Conservation (phyloP, 37 sponge, comb jelly and placozoan species). For the Diacarnus erythraeanus region DNA sequence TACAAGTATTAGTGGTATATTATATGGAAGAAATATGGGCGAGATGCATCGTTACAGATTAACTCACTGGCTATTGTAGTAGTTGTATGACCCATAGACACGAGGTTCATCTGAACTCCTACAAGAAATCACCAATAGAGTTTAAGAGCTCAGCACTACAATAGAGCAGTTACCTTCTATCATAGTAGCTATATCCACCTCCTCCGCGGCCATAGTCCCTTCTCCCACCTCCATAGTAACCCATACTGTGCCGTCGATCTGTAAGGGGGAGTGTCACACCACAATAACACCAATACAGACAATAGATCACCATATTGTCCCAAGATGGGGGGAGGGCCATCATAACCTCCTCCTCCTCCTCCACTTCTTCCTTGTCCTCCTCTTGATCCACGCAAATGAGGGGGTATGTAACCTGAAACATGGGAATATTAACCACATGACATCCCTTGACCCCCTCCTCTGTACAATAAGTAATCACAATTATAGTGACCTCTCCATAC, state of each 20-base stretch:
- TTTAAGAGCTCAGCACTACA: background rate
- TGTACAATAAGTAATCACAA: no score
- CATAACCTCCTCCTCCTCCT: slow-evolving; percentile 2
- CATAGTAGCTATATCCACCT: slow-evolving; percentile 1
- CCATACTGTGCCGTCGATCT: background rate
- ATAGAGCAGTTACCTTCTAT: background rate
- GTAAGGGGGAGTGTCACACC: background rate
- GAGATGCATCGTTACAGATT: no score
- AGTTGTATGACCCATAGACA: background rate
- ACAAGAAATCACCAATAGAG: background rate
- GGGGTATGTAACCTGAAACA: slow-evolving; percentile 67
- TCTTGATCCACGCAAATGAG: slow-evolving; percentile 44
- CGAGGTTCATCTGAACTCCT: slow-evolving; percentile 9
- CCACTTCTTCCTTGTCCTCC: background rate
- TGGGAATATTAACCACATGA: no score
- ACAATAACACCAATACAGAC: background rate
- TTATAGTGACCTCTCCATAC: no score
- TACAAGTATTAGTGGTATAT: no score
- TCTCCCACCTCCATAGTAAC: slow-evolving; percentile 5
- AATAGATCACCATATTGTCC: background rate
- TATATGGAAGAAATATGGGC: no score
- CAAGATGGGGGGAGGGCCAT: background rate
- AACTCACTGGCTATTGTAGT: background rate
- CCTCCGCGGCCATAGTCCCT: slow-evolving; percentile 8
- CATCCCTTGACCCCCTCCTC: no score